A percentile compares a stretch with the other conserved stretches of the same genome.
Evolutionary conservation across 2,888 invertebrate genomes (phyloP).

Genomic region (Drosophila peninsularis): DNA sequence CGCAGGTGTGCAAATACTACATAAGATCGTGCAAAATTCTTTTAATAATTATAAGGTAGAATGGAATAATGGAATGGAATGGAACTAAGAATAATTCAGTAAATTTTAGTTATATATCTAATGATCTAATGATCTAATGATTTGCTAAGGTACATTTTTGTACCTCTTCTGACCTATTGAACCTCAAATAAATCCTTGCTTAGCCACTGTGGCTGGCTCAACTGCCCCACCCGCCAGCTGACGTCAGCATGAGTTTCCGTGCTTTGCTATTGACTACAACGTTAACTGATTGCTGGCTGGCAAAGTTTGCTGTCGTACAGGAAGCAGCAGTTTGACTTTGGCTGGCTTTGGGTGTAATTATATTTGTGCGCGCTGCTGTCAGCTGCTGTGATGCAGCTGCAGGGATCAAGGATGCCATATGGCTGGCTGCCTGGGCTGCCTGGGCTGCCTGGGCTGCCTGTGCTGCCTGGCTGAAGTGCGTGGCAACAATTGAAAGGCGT

Average conservation of each 20-base stretch:
- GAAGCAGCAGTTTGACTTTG: not conserved
- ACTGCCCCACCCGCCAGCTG: not conserved
- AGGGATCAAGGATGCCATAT: slow-evolving; percentile 26
- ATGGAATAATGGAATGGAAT: too few species aligned
- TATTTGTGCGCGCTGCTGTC: slow-evolving; percentile 53
- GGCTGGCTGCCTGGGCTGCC: too few species aligned
- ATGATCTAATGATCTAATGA: too few species aligned
- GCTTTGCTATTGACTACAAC: slow-evolving; percentile 34
- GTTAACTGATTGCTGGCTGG: slow-evolving; percentile 46
- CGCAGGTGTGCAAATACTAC: not conserved
- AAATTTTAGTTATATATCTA: too few species aligned
- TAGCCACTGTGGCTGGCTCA: slow-evolving; percentile 4
- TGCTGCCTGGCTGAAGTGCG: slow-evolving; percentile 43
- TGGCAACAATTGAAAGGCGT: slow-evolving; percentile 61
- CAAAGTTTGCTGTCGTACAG: slow-evolving; percentile 13
- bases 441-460: too few species aligned
- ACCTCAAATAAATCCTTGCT: not conserved
- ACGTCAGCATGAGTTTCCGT: not conserved
- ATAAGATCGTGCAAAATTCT: not conserved
- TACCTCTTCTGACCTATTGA: too few species aligned
- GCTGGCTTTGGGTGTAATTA: slow-evolving; percentile 40
- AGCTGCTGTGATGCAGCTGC: slow-evolving; percentile 9
- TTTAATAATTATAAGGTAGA: not conserved
- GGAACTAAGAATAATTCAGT: too few species aligned
- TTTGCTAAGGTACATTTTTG: too few species aligned